Evolutionary conservation across 2,888 invertebrate species (phyloP), one percentile per base, ranked within the genome.

Genomic region (Trachelus stipa): DNA sequence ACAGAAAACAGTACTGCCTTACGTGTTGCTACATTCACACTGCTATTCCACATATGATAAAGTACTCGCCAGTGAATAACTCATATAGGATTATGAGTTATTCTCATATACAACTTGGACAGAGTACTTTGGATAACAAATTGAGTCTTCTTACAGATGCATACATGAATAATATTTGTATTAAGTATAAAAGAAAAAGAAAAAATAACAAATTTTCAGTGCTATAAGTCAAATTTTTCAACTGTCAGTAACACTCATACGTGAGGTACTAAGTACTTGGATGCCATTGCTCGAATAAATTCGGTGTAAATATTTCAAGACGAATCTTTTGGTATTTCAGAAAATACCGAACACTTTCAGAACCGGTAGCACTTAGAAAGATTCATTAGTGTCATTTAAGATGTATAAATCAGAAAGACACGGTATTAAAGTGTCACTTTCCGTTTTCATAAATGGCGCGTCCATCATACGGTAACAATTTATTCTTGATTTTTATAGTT

Each of bases 381-480:
- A 71, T 71, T 71, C 34, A 34, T 34, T 9, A 71, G 74, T 12
- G 33, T 23, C 56, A 23, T 77, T 75, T 40, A 35, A 75, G 56
- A 75, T n/a, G 75, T 73, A 34, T 76, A 78, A 78, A 78, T 78
- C 76, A 76, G 30, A 71, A 35, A 68, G 35, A 69, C 34, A 68
- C 73, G 73, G 76, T 73, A 75, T 76, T 76, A 76, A 76, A 73
- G 76, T 68, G 78, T 78, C 78, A 76, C 76, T 78, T 78, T 78
- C 73, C 40, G 34, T 78, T 78, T 78, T 71, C 71, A 31, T 34
- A 34, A 56, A 56, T 9, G 56, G 9, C 56, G 56, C 56, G 23
- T 23, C 23, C 23, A 56, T 56, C 56, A 2, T 9, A 56, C 23
- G 56, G 9, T 56, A 6, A 56, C 56, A 23, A 15, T 56, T 56